A percentile compares a stretch with the other conserved stretches of the same genome.
Evolutionary conservation across 2,797 vertebrate genomes (phyloP).

Genomic region (Rhynchonycteris naso): DNA sequence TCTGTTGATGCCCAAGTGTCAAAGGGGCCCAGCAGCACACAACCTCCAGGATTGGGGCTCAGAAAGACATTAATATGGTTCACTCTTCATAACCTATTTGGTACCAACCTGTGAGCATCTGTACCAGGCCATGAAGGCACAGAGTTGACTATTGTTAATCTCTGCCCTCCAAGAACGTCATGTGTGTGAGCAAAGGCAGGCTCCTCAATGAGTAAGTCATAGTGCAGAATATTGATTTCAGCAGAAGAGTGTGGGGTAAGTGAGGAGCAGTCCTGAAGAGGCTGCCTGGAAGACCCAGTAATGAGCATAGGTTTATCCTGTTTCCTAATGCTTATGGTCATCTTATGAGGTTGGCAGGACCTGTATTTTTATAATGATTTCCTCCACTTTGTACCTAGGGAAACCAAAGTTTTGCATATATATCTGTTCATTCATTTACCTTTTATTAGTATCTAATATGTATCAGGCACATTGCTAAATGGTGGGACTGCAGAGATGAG

Average conservation of each 20-base stretch:
- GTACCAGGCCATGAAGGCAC: background rate
- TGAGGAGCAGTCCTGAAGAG: background rate
- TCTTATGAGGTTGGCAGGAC: too few relatives aligned
- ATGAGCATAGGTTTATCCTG: background rate
- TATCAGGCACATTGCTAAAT: background rate
- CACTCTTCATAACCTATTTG: background rate
- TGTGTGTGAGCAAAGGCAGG: background rate
- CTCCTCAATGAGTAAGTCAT: background rate
- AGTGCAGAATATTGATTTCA: background rate
- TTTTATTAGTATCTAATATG: background rate
- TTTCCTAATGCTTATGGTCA: fast-evolving
- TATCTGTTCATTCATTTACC: background rate
- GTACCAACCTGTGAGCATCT: background rate
- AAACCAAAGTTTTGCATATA: background rate
- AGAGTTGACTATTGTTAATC: background rate
- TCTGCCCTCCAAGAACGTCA: background rate
- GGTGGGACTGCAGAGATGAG: too few relatives aligned
- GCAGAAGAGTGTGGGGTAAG: background rate
- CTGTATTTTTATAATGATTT: background rate
- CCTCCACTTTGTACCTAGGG: background rate
- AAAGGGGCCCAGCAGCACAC: fast-evolving
- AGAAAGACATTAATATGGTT: background rate
- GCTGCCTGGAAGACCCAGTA: fast-evolving
- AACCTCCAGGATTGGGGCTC: background rate
- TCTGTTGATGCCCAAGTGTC: background rate